Evolutionary conservation across 2,888 invertebrate species (phyloP), one percentile per base, ranked within the genome.

Genomic region (Rhagium mordax): DNA sequence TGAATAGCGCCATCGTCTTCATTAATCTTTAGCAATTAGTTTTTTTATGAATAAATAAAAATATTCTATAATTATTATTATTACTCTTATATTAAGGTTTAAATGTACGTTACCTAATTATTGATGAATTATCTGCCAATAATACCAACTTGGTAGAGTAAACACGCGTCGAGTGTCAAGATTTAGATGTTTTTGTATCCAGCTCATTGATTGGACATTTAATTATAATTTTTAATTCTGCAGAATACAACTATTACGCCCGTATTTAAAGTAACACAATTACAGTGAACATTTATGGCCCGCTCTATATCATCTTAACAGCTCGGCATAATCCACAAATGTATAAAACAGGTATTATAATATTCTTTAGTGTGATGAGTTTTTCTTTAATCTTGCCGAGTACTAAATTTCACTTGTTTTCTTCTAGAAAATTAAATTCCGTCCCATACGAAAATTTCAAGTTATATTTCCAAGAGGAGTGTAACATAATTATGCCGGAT

Each of bases 371-470:
- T 82, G 81, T 85, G 85, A 86, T 86, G 86, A 86, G 86, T 86
- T 86, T 86, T 86, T 86, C 86, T 86, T 86, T 87, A 87, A 86
- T 87, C 87, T 87, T 80, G 84, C 81, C 81, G 81, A 86, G 85
- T 85, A 85, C 84, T 86, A 87, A 87, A 86, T 87, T 86, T 84
- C 81, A 82, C 82, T 85, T 85, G 84, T 86, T 84, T 84, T 85
- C 84, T 83, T 83, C 81, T 80, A 80, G 85, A 86, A 86, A 86
- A 86, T 86, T 86, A 85, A 87, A 85, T 85, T 86, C 81, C 77
- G 78, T 77, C 78, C 75, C 79, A 78, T 79, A 80, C 81, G 79
- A 78, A 81, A 80, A 78, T 78, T 79, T 71, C 72, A 60, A 76
- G 53, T 75, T 74, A 65, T 77, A 74, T 78, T 77, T 77, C 74